Evolutionary conservation across 2,888 invertebrate species (phyloP), one percentile per base, ranked within the genome.

Genomic region (Mimas tiliae): DNA sequence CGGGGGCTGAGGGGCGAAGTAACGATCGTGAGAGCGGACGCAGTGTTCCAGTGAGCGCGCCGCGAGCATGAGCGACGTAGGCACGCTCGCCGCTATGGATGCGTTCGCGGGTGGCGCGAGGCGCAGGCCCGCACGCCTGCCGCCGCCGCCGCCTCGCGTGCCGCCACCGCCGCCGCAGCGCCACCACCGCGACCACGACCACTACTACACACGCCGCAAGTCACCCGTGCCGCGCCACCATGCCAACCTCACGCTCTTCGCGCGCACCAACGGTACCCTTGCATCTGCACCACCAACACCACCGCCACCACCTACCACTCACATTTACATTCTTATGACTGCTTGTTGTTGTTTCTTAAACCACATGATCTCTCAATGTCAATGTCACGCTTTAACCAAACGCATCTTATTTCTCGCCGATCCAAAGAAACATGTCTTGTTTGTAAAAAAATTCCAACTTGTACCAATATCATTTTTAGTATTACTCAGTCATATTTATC

Each of bases 61-160:
- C 83, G 91, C 84, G 87, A 92, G 88, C 89, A 93, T 93, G 93
- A 87, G 92, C 90, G 92, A 92, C 90, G 93, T 93, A 83, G 93
- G 91, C 87, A 93, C 93, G 90, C 93, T 93, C 87, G 93, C 91
- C 85, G 93, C 91, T 77, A 93, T 91, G 92, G 93, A 91, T 89
- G 93, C 90, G 85, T 93, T 90, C 88, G 93, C 90, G 85, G 92
- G 91, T 90, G 93, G 92, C 88, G 91, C 91, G 80, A 82, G 93
- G 88, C 91, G 92, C 69, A 84, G 91, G 85, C 88, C 90, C 80
- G 83, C 90, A 74, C 90, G 91, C 78, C 86, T 92, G 80, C 92
- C 92, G 78, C 93, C 92, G 78, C 93, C 92, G 77, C 92, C 92
- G 83, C 92, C 91, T 86, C 90, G 90, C 81, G 88, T 88, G 86